phyloP scores from a whole-genome alignment of 2,113 vertebrate species.

The Carlito syrichta region DNA sequence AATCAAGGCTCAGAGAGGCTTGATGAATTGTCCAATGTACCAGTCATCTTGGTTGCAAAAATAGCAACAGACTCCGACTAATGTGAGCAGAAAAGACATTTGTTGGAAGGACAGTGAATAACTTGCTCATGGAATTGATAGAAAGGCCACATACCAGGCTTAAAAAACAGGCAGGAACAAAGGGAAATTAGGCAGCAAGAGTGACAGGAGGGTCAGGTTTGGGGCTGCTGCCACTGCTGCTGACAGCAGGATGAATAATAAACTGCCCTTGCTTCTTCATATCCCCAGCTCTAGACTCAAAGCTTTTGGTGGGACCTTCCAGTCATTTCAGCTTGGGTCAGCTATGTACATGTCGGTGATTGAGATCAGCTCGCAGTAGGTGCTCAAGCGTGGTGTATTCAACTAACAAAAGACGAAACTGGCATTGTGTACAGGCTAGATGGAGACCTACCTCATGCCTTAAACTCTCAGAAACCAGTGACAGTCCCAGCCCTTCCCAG shows the following conservation, averaged over 20 bases:
- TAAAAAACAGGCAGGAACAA: background rate
- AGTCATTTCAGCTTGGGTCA: background rate
- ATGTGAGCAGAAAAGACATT: background rate
- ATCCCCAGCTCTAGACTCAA: background rate
- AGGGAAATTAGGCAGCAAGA: background rate
- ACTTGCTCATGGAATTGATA: background rate
- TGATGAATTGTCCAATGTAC: background rate
- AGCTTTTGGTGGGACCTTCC: background rate
- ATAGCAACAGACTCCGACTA: background rate
- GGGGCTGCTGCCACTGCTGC: background rate
- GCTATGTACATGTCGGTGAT: background rate
- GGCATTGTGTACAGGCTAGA: background rate
- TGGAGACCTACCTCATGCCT: background rate
- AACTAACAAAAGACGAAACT: background rate
- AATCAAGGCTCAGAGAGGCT: background rate
- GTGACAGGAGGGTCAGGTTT: background rate
- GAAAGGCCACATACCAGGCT: background rate
- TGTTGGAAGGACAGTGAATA: background rate
- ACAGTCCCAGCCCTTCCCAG: background rate
- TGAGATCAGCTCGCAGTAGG: background rate
- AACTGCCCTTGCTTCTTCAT: background rate
- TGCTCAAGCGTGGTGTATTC: background rate
- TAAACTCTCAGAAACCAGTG: background rate
- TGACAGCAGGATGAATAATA: background rate
- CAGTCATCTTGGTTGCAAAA: constrained; percentile 19